phyloP scores from a whole-genome alignment of 2,113 vertebrate genomes.

The Tiliqua scincoides region DNA sequence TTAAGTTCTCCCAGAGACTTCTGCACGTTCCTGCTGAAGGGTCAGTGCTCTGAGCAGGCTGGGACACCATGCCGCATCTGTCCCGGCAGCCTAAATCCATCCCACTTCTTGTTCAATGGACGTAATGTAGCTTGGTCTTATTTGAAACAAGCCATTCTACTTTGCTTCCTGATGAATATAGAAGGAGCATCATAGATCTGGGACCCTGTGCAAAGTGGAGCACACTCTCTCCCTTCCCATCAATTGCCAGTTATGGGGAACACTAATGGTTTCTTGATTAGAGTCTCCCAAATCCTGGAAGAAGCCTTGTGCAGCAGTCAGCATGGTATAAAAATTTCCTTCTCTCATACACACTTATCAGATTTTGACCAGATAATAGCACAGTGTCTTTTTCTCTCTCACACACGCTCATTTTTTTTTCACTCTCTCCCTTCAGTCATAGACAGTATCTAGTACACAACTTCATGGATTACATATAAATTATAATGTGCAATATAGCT shows the following conservation, averaged over 20 bases:
- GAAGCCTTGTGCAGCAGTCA: neutral
- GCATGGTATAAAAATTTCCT: neutral
- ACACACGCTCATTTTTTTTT: neutral
- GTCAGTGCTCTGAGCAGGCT: too few relatives aligned
- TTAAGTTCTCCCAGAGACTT: too few relatives aligned
- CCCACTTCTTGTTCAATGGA: neutral
- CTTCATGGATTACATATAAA: neutral
- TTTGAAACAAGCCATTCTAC: too few relatives aligned
- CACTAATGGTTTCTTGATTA: neutral
- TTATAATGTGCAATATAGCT: neutral
- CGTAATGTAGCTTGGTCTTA: too few relatives aligned
- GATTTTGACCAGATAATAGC: constrained; percentile 18
- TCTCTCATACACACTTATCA: constrained; percentile 18
- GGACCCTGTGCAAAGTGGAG: neutral
- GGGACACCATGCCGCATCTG: too few relatives aligned
- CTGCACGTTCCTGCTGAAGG: neutral
- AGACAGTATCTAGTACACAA: constrained; percentile 1
- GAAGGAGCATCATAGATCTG: neutral
- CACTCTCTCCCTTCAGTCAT: neutral
- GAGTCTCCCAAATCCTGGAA: neutral
- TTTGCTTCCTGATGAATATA: too few relatives aligned
- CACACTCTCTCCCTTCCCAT: neutral
- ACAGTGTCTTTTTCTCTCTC: neutral
- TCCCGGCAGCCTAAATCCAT: too few relatives aligned
- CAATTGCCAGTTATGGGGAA: neutral